Percentiles rank a stretch among this genome's conserved stretches.
phyloP scores from a whole-genome alignment of 2,797 vertebrate genomes.

The Heliangelus exortis region DNA sequence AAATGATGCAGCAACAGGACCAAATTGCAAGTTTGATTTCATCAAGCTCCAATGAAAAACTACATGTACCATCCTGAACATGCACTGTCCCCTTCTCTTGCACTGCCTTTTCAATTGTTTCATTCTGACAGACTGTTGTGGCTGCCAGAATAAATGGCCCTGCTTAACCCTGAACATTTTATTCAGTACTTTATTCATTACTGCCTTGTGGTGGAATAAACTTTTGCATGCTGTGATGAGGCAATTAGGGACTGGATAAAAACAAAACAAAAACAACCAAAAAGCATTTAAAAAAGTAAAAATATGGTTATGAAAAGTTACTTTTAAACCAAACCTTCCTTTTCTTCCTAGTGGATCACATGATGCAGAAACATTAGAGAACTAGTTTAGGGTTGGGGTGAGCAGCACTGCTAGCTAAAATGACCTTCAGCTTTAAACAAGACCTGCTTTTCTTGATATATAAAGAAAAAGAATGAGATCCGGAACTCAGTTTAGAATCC shows the following conservation, averaged over 20 bases:
- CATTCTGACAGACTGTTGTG: neutral
- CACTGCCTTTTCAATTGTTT: neutral
- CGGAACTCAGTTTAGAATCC: neutral
- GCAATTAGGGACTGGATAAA: neutral
- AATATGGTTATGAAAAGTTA: neutral
- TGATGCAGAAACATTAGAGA: neutral
- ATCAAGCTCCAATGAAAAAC: neutral
- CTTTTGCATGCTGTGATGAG: neutral
- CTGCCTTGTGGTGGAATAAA: neutral
- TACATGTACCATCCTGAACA: neutral
- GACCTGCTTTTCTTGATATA: neutral
- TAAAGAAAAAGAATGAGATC: neutral
- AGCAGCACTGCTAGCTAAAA: neutral
- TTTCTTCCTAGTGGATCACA: neutral
- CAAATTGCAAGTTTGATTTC: neutral
- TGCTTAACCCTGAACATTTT: neutral
- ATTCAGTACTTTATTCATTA: too few relatives aligned
- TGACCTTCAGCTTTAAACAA: neutral
- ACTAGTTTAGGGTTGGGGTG: neutral
- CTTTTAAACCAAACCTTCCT: neutral
- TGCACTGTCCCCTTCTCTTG: neutral
- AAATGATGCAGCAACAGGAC: neutral
- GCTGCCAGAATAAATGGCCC: neutral
- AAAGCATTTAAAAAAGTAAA: too few relatives aligned
- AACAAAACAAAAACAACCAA: neutral